Evolutionary conservation across 2,797 vertebrate genomes (phyloP), one percentile per base, ranked within the genome.

Genomic region (Alosa sapidissima): DNA sequence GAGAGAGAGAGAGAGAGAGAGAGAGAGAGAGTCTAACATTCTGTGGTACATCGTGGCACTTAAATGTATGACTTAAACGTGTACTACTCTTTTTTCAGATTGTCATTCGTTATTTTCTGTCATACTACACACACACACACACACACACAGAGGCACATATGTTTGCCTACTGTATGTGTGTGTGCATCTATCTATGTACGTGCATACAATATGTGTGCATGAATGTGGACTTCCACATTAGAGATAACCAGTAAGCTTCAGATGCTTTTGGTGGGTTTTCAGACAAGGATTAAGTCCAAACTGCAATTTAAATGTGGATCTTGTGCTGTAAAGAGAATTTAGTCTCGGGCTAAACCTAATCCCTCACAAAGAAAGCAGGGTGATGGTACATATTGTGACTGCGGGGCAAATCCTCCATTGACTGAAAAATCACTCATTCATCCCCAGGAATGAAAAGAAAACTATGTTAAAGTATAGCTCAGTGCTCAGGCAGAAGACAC

Each of bases 291-390:
- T 78, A 78, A 78, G 72, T 78, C 14, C 72, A 47, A 62, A 62
- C 58, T 62, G 72, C 72, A 78, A 78, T 78, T 78, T 78, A 78
- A 78, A 78, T 78, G 72, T 78, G 72, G 72, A 47, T 78, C 72
- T 14, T 1, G 41, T 1, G 72, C 72, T 78, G 41, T 78, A 78
- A 47, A 78, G 72, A 21, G 16, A 45, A 47, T 78, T 47, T 78
- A 47, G 72, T 78, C 72, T 19, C 16, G 41, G 41, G 72, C 24
- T 78, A 78, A 78, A 78, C 2, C 72, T 78, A 78, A 78, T 47
- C 36, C 72, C 19, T 19, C 41, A 78, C 14, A 78, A 47, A 16
- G 72, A 78, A 47, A 47, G 72, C 41, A 78, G 72, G 72, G 72
- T 78, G 72, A 78, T 78, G 72, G 72, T 78, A 45, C 72, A 78